These are phyloP conservation scores for Phengaris arion DNA, from an alignment of 2,888 invertebrate genomes.

Conservation along the genomic window DNA sequence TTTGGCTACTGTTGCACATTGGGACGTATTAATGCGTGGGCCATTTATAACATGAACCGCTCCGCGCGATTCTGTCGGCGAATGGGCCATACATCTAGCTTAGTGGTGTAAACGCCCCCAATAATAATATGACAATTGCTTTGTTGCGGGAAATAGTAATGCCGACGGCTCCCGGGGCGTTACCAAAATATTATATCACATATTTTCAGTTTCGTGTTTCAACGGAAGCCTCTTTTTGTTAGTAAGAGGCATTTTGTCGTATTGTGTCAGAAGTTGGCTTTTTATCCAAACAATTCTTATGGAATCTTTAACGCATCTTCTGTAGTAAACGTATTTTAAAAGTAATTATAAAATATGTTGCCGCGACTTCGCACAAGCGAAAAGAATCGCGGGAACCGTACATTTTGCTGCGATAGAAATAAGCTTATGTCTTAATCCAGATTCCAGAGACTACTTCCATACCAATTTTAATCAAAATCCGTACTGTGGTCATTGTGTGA, in stretches of 20 bases:
- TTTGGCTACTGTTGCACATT: constrained; percentile 60
- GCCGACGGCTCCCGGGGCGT: constrained; percentile 30
- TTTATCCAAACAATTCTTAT: neutral
- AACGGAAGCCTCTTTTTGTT: constrained; percentile 12
- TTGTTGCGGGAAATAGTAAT: constrained; percentile 41
- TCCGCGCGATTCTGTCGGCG: constrained; percentile 64
- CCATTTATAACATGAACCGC: constrained; percentile 67
- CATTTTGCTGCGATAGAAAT: no score
- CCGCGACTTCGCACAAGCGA: no score
- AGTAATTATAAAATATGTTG: no score
- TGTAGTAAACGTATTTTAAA: neutral
- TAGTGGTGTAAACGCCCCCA: constrained; percentile 69
- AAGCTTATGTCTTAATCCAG: no score
- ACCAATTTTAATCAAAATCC: no score
- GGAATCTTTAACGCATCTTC: neutral
- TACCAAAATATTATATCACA: constrained; percentile 28
- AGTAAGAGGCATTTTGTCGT: neutral
- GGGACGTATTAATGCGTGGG: constrained; percentile 60
- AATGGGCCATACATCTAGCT: constrained; percentile 74
- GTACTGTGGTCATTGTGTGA: no score
- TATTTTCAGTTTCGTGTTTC: constrained; percentile 11
- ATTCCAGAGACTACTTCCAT: no score
- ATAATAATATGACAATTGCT: constrained; percentile 71
- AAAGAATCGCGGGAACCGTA: no score
- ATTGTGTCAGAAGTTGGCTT: neutral